Conservation (phyloP, 2,888 invertebrate species). For the Mystacides longicornis region DNA sequence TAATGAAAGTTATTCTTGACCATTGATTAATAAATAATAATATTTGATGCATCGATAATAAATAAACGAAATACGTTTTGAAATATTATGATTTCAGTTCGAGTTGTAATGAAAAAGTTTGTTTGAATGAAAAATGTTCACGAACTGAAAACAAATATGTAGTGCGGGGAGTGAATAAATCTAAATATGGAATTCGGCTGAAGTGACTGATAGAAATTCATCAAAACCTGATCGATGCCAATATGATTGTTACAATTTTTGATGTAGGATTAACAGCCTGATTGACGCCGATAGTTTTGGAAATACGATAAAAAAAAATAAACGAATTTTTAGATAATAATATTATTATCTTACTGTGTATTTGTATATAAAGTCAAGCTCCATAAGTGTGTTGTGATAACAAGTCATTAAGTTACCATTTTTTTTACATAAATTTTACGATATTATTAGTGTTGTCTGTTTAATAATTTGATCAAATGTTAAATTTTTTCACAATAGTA, state of each 20-base stretch:
- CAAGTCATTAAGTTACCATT: constrained; percentile 8
- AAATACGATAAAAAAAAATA: no score
- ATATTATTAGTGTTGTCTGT: neutral
- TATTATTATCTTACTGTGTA: neutral
- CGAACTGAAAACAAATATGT: no score
- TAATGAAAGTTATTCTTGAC: no score
- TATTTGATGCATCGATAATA: no score
- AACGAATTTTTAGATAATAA: neutral
- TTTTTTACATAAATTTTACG: constrained; percentile 2
- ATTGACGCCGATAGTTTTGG: no score
- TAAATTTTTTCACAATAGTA: constrained; percentile 6
- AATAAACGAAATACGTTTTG: no score
- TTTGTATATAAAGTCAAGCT: constrained; percentile 1
- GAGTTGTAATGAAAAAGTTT: no score
- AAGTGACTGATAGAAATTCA: neutral
- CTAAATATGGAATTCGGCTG: constrained; percentile 14
- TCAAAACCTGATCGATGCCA: neutral
- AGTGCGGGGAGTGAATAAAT: neutral
- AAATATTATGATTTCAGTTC: no score
- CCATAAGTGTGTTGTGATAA: constrained; percentile 25
- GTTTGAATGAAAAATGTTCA: no score
- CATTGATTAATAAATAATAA: no score
- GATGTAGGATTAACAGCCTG: neutral
- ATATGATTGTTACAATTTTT: constrained; percentile 13
- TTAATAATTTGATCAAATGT: constrained; percentile 4